phyloP scores from a whole-genome alignment of 64 coral and sea anemone genomes.

The Actinia tenebrosa region DNA sequence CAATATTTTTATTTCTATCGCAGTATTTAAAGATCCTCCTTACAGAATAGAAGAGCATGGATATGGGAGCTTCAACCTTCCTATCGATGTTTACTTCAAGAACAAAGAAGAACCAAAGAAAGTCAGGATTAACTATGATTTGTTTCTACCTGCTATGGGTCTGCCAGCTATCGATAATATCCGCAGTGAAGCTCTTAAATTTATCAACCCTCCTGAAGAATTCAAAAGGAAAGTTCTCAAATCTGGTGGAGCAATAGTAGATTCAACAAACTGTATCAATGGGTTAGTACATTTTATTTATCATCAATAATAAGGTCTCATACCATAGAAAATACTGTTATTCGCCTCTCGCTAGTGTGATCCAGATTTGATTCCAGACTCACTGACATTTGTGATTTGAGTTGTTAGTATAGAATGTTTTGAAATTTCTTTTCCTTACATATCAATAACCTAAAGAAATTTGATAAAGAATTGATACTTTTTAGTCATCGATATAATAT shows the following conservation, averaged over 20 bases:
- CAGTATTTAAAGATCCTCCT: slow-evolving; percentile 88
- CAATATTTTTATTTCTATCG: not conserved
- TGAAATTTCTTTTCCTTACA: too few species aligned
- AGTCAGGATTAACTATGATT: slow-evolving; percentile 79
- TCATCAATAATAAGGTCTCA: not conserved
- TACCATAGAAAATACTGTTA: too few species aligned
- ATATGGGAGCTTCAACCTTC: slow-evolving; percentile 88
- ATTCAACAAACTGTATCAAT: slow-evolving; percentile 55
- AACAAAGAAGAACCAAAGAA: slow-evolving; percentile 94
- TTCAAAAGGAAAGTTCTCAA: slow-evolving; percentile 90
- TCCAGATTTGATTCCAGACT: too few species aligned
- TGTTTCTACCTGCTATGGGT: slow-evolving; percentile 75
- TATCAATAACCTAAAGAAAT: too few species aligned
- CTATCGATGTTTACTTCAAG: slow-evolving; percentile 90
- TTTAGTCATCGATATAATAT: too few species aligned
- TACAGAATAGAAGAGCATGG: slow-evolving; percentile 83
- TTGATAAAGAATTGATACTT: too few species aligned
- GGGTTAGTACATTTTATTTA: slow-evolving; percentile 17
- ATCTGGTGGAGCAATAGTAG: slow-evolving; percentile 59
- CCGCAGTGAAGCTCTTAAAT: slow-evolving; percentile 89
- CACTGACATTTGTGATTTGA: too few species aligned
- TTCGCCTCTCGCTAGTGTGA: too few species aligned
- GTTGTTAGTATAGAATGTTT: too few species aligned
- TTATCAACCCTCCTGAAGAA: slow-evolving; percentile 89
- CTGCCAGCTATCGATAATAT: slow-evolving; percentile 69